Evolutionary conservation across 2,888 invertebrate genomes (phyloP), one percentile per base, ranked within the genome.

Genomic region (Hypercompe scribonia): DNA sequence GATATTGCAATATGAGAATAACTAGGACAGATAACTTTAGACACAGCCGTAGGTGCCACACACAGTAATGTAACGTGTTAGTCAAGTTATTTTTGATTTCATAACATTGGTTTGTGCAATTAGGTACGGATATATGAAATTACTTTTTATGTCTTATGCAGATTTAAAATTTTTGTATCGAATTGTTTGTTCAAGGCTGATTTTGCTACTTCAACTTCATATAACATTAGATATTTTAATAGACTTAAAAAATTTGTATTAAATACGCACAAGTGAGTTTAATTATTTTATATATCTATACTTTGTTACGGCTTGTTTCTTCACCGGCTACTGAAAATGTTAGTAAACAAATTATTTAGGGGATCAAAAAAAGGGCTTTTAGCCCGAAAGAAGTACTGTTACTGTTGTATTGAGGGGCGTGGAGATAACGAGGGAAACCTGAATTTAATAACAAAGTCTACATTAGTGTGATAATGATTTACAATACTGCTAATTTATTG

Each of bases 71-170:
- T 61, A 70, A 73, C 73, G 31, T 39, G 73, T 70, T 70, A 69
- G 65, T 73, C 70, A 63, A 74, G 65, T 67, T 70, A 74, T 70
- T 61, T 61, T 72, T 70, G 46, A 66, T 74, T 74, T 74, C 67
- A 36, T 50, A 67, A 74, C 70, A 67, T 50, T 63, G n/a, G 33
- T 42, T 70, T 74, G 70, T 70, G 73, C 66, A 66, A 70, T 70
- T 69, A 67, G 24, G 31, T 65, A 67, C 36, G 50, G 54, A 46
- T 46, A 67, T 74, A 31, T 54, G 18, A 15, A 36, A 68, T 70
- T 31, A 46, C 10, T 73, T 34, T 73, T 65, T 46, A 42, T n/a
- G 65, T 58, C 21, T 69, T 66, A 61, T 50, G 50, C 28, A 70
- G 61, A 66, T 63, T 13, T 10, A 71, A 54, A 72, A 54, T 68